These are phyloP conservation scores for Coilia nasus DNA, from an alignment of 2,797 vertebrate genomes.

Conservation along the genomic window DNA sequence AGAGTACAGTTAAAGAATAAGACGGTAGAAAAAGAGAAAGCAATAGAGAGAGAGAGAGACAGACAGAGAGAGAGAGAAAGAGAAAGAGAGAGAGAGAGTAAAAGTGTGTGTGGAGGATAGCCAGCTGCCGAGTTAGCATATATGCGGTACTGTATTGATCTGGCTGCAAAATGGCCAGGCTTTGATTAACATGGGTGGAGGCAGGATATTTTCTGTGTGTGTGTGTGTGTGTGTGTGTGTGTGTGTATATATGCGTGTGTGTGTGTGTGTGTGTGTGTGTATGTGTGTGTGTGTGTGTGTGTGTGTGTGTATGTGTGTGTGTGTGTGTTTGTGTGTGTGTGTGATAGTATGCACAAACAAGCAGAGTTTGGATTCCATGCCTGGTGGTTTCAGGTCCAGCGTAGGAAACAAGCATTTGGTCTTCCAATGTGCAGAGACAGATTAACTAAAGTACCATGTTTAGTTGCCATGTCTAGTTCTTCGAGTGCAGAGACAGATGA, in stretches of 20 bases:
- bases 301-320: too few relatives aligned
- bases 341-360: background rate
- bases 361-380: background rate
- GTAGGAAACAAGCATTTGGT: background rate
- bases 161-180: slow-evolving; percentile 16
- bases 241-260: background rate
- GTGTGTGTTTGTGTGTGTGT: too few relatives aligned
- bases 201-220: background rate
- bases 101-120: background rate
- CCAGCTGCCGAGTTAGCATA: slow-evolving; percentile 4
- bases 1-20: background rate
- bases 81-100: background rate
- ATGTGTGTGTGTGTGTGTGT: background rate
- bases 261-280: background rate
- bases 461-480: background rate
- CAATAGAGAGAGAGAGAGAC: background rate
- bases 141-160: slow-evolving; percentile 17
- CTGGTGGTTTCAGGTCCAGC: too few relatives aligned
- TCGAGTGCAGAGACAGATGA: background rate
- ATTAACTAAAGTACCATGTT: background rate
- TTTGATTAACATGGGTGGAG: slow-evolving; percentile 18
- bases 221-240: slow-evolving; percentile 17
- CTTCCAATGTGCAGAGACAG: background rate
- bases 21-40: background rate
- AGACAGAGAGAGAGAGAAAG: background rate